Percentiles rank a stretch among this genome's conserved stretches.
Evolutionary conservation across 2,797 vertebrate genomes (phyloP).

Genomic region (Rhynchonycteris naso): DNA sequence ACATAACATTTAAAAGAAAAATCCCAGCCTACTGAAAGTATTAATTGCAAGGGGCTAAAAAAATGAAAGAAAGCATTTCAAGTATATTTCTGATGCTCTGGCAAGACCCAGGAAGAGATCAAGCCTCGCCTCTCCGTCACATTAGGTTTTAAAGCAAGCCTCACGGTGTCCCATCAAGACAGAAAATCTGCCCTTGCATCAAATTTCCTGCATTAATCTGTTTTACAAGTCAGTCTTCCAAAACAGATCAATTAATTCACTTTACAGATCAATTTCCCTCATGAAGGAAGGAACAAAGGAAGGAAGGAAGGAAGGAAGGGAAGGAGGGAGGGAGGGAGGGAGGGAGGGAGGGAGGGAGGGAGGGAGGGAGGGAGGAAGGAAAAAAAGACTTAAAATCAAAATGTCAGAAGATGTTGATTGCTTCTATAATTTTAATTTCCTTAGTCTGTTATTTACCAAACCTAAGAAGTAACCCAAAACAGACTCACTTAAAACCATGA

Average conservation of each 20-base stretch:
- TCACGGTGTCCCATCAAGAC: neutral
- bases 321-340: neutral
- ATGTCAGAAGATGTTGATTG: neutral
- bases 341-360: neutral
- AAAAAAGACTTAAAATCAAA: neutral
- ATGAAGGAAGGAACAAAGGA: neutral
- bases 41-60: neutral
- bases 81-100: neutral
- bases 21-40: neutral
- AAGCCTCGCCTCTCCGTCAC: neutral
- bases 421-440: neutral
- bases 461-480: neutral
- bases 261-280: neutral
- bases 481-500: neutral
- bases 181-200: neutral
- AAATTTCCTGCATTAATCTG: neutral
- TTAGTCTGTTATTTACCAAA: neutral
- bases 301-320: neutral
- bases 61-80: neutral
- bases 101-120: neutral
- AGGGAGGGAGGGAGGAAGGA: neutral
- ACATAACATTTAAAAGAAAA: neutral
- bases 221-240: neutral
- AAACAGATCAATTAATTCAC: neutral
- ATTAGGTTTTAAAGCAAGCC: neutral